Conservation (phyloP, 2,888 invertebrate species). For the Nomada ferruginata region DNA sequence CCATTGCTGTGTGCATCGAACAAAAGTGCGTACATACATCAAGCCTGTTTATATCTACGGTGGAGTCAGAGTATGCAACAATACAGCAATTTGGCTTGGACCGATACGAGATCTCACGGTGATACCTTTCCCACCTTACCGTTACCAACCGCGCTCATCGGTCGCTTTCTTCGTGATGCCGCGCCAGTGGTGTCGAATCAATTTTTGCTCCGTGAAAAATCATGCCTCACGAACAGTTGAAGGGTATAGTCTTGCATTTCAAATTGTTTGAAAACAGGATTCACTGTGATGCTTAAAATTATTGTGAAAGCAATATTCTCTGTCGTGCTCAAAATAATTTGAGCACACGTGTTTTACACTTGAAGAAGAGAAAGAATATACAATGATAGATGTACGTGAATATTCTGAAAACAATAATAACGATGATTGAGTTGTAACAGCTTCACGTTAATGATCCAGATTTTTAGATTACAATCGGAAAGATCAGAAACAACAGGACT, state of each 20-base stretch:
- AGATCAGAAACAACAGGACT: too few species aligned
- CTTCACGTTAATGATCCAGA: too few species aligned
- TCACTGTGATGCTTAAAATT: too few species aligned
- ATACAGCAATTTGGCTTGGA: slow-evolving; percentile 76
- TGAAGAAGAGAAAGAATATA: too few species aligned
- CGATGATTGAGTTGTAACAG: too few species aligned
- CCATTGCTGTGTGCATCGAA: slow-evolving; percentile 26
- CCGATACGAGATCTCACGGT: slow-evolving; percentile 73
- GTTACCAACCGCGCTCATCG: slow-evolving; percentile 35
- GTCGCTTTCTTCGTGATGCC: slow-evolving; percentile 13
- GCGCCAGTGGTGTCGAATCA: slow-evolving; percentile 28
- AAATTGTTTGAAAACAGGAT: neutral
- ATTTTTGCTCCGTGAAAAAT: slow-evolving; percentile 21
- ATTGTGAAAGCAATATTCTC: too few species aligned
- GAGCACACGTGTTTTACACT: too few species aligned
- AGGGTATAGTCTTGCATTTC: neutral
- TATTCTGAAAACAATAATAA: too few species aligned
- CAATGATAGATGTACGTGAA: too few species aligned
- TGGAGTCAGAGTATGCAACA: slow-evolving; percentile 68
- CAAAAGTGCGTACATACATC: slow-evolving; percentile 69
- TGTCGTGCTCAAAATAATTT: too few species aligned
- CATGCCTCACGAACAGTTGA: too few species aligned
- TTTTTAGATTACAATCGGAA: too few species aligned
- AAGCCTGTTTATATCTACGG: slow-evolving; percentile 70
- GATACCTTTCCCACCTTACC: slow-evolving; percentile 59